A percentile compares a stretch with the other conserved stretches of the same genome.
These are phyloP conservation scores for Anomalospiza imberbis DNA, from an alignment of 2,797 vertebrate species.

Conservation along the genomic window DNA sequence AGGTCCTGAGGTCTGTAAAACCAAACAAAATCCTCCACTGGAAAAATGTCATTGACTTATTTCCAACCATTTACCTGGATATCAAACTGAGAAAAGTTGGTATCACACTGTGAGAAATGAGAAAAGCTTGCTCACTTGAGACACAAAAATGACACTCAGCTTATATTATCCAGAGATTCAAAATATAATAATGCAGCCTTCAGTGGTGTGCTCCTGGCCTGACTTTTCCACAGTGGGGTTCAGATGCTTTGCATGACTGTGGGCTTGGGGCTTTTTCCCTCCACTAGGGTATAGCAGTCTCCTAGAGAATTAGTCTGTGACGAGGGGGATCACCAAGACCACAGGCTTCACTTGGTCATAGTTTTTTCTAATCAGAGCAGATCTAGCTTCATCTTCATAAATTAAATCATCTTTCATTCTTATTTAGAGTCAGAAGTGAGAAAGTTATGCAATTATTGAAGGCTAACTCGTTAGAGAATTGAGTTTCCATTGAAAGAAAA, in stretches of 20 bases:
- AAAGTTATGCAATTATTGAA: neutral
- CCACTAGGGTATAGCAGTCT: neutral
- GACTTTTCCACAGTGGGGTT: neutral
- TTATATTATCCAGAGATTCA: neutral
- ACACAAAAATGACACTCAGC: neutral
- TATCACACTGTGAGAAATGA: neutral
- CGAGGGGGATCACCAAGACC: neutral
- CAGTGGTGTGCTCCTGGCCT: neutral
- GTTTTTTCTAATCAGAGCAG: neutral
- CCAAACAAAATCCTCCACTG: neutral
- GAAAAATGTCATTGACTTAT: neutral
- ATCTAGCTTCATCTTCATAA: neutral
- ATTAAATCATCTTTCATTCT: neutral
- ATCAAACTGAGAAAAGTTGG: neutral
- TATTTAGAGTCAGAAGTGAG: neutral
- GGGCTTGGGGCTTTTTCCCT: neutral
- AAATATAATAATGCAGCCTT: neutral
- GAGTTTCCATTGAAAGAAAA: neutral
- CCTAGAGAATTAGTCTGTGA: neutral
- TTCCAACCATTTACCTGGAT: slow-evolving; percentile 5
- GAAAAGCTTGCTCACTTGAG: neutral
- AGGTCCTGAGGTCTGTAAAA: neutral
- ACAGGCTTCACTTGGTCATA: neutral
- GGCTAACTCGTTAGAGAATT: neutral
- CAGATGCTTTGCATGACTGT: neutral